These are phyloP conservation scores for Odontomyia ornata DNA, from an alignment of 2,888 invertebrate species.

Conservation along the genomic window DNA sequence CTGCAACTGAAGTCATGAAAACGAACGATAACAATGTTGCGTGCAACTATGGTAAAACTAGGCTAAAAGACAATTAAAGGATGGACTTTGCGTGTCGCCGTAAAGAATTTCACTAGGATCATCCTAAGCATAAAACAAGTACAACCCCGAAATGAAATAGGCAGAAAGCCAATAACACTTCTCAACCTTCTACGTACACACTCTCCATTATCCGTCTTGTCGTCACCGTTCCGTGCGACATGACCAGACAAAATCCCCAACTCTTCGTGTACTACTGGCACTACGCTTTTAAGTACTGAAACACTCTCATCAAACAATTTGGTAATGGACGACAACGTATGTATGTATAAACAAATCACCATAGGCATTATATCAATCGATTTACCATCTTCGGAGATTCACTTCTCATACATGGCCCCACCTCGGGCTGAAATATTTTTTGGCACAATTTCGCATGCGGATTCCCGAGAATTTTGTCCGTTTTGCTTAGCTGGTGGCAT, in stretches of 20 bases:
- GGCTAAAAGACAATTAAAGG: slow-evolving; percentile 13
- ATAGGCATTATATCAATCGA: not conserved
- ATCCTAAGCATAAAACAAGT: not conserved
- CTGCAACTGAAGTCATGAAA: too few relatives aligned
- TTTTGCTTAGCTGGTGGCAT: slow-evolving; percentile 17
- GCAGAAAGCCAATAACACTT: slow-evolving; percentile 3
- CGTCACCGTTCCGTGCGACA: too few relatives aligned
- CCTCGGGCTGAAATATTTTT: not conserved
- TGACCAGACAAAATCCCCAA: too few relatives aligned
- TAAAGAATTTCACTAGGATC: not conserved
- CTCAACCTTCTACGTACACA: too few relatives aligned
- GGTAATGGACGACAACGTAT: too few relatives aligned
- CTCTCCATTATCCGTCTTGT: too few relatives aligned
- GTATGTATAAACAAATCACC: too few relatives aligned
- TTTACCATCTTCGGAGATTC: not conserved
- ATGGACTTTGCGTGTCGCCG: not conserved
- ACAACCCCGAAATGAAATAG: not conserved
- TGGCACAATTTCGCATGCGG: slow-evolving; percentile 8
- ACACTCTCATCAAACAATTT: too few relatives aligned
- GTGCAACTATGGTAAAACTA: slow-evolving; percentile 8
- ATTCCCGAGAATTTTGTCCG: not conserved
- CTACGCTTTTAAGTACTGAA: too few relatives aligned
- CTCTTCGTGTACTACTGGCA: too few relatives aligned
- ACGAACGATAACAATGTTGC: not conserved
- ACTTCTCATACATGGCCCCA: too few relatives aligned